Evolutionary conservation across 2,113 vertebrate genomes (phyloP).

Genomic region (Embiotoca jacksoni): DNA sequence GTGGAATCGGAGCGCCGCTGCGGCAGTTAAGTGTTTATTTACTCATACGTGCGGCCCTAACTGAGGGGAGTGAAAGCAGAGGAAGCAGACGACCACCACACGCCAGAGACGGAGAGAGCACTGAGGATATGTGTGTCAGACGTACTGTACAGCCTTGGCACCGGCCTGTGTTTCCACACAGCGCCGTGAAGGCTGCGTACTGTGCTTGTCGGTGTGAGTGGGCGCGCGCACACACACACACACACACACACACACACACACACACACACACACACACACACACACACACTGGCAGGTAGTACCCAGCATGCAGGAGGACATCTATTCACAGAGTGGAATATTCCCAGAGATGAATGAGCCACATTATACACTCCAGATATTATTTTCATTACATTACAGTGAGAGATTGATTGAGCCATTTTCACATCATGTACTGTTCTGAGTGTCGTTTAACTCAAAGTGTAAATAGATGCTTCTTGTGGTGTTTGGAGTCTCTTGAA

Average conservation of each 20-base stretch:
- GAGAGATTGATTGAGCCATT: slow-evolving; percentile 20
- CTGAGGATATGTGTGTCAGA: slow-evolving; percentile 73
- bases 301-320: slow-evolving; percentile 48
- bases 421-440: slow-evolving; percentile 22
- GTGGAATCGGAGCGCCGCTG: slow-evolving; percentile 60
- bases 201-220: slow-evolving; percentile 58
- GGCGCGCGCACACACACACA: not conserved
- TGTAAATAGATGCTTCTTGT: slow-evolving; percentile 31
- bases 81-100: slow-evolving; percentile 74
- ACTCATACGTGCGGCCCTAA: slow-evolving; percentile 59
- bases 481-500: slow-evolving; percentile 18
- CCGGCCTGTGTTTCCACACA: slow-evolving; percentile 58
- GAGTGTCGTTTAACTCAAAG: slow-evolving; percentile 16
- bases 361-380: slow-evolving; percentile 57
- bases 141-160: slow-evolving; percentile 63
- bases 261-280: no score
- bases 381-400: slow-evolving; percentile 58
- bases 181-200: slow-evolving; percentile 49
- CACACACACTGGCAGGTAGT: slow-evolving; percentile 61
- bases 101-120: slow-evolving; percentile 39
- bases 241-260: no score
- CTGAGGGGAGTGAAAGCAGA: slow-evolving; percentile 68
- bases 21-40: slow-evolving; percentile 79
- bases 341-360: slow-evolving; percentile 61
- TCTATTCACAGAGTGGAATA: slow-evolving; percentile 65